Percentiles rank a stretch among this genome's conserved stretches.
These are phyloP conservation scores for Mugil cephalus DNA, from an alignment of 2,113 vertebrate genomes.

Conservation along the genomic window DNA sequence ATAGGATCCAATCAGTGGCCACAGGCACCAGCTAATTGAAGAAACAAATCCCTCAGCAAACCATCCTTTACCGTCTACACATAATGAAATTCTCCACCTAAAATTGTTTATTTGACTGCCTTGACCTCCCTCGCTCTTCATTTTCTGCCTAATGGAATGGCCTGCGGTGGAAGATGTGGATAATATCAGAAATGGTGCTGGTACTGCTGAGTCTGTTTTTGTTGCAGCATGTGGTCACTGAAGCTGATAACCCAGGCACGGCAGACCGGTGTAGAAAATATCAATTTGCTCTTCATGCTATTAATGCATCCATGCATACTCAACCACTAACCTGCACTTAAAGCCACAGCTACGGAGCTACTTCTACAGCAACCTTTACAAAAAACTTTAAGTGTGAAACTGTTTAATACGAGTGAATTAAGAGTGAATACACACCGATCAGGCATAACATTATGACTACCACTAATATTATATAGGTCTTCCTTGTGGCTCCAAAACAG, in stretches of 20 bases:
- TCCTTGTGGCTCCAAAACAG: too few species aligned
- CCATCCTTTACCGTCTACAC: slow-evolving; percentile 13
- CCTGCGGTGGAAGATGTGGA: slow-evolving; percentile 46
- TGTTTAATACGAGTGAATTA: too few species aligned
- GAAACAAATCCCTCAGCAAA: slow-evolving; percentile 62
- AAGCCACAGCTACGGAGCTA: slow-evolving; percentile 16
- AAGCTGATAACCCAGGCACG: slow-evolving; percentile 41
- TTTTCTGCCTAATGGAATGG: slow-evolving; percentile 52
- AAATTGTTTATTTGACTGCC: slow-evolving; percentile 68
- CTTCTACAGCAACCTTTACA: slow-evolving; percentile 25
- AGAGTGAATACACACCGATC: too few species aligned
- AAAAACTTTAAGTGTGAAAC: too few species aligned
- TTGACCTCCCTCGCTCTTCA: slow-evolving; percentile 63
- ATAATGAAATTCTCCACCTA: slow-evolving; percentile 59
- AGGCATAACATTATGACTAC: too few species aligned
- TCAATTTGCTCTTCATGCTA: slow-evolving; percentile 54
- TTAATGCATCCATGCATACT: slow-evolving; percentile 58
- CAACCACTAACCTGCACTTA: slow-evolving; percentile 20
- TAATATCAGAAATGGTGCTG: slow-evolving; percentile 53
- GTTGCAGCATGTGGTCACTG: slow-evolving; percentile 15
- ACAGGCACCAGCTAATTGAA: slow-evolving; percentile 45
- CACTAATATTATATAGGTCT: too few species aligned
- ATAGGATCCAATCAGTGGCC: slow-evolving; percentile 50
- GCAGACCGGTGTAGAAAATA: slow-evolving; percentile 50
- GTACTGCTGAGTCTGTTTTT: slow-evolving; percentile 31